A percentile compares a stretch with the other conserved stretches of the same genome.
phyloP scores from a whole-genome alignment of 2,797 vertebrate species.

The Trachops cirrhosus region DNA sequence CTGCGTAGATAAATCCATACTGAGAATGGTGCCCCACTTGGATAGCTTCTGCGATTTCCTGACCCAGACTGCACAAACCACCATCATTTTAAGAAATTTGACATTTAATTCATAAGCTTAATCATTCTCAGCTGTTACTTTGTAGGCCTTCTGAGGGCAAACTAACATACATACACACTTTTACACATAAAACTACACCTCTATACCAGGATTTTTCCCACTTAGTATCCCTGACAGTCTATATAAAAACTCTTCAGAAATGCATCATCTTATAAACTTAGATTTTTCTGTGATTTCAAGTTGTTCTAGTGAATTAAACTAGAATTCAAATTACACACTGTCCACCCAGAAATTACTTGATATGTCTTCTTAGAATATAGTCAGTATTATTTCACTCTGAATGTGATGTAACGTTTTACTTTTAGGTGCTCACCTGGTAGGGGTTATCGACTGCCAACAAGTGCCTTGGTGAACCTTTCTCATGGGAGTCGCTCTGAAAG shows the following conservation, averaged over 20 bases:
- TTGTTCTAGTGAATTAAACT: constrained; percentile 1
- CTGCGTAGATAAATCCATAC: background rate
- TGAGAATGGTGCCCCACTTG: background rate
- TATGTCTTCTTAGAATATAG: background rate
- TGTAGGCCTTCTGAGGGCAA: background rate
- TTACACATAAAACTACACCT: background rate
- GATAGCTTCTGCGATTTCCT: background rate
- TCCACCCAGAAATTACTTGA: background rate
- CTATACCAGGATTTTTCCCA: background rate
- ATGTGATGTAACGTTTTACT: background rate
- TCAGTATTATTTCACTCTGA: constrained; percentile 26
- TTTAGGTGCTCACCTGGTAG: constrained; percentile 89
- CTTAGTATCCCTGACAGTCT: background rate
- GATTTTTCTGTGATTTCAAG: background rate
- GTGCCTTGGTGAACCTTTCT: constrained; percentile 96
- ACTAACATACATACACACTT: background rate
- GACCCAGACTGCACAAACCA: background rate
- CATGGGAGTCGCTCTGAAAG: constrained; percentile 91
- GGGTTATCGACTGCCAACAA: constrained; percentile 94
- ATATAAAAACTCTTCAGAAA: background rate
- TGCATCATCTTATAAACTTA: background rate
- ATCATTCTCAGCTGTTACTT: background rate
- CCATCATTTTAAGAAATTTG: background rate
- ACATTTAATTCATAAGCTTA: constrained; percentile 2
- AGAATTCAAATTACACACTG: background rate